Base-by-base conservation (phyloP, 2,888 invertebrate species). In the Cerceris ruficornis region DNA sequence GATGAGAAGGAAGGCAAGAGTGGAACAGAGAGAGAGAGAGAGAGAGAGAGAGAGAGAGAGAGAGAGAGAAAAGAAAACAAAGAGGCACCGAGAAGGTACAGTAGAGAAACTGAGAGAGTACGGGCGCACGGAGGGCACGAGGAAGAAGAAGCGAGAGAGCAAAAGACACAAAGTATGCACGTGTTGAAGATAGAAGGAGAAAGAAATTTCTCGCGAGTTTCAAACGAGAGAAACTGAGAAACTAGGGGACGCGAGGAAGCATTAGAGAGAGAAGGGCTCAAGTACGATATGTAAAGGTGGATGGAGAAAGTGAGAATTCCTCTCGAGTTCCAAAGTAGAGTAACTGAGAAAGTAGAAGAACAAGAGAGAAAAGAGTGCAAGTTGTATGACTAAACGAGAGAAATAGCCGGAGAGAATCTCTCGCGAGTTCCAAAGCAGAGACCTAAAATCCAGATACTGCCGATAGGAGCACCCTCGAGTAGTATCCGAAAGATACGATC, bases 401-500 rank as follows among this genome's bases (percentile, higher is more conserved):
- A n/a, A n/a, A n/a, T n/a, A n/a, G n/a, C n/a, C n/a, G n/a, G n/a
- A n/a, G n/a, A n/a, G n/a, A n/a, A n/a, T n/a, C 28, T 55, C 50
- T n/a, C 43, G 52, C 46, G 55, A 17, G 43, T 41, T 28, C 9
- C 41, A 59, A 59, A 42, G n/a, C 50, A n/a, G 55, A 9, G 28
- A 52, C 59, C 66, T 1, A 58, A 72, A 54, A 77, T 79, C 60
- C 49, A 69, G 76, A 79, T 77, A 43, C 13, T 39, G 15, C n/a
- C 54, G 78, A 76, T 78, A 76, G 69, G 54, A n/a, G 5, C n/a
- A 8, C 17, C 50, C 41, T 50, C 54, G 59, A 49, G 46, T 54
- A 46, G 54, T 64, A 70, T 62, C 68, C 39, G 17, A 43, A 28
- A 74, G 69, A 77, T 72, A 68, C 28, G 69, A 77, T 77, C 74